Evolutionary conservation across 2,888 invertebrate species (phyloP).

Genomic region (Perizoma affinitatum): DNA sequence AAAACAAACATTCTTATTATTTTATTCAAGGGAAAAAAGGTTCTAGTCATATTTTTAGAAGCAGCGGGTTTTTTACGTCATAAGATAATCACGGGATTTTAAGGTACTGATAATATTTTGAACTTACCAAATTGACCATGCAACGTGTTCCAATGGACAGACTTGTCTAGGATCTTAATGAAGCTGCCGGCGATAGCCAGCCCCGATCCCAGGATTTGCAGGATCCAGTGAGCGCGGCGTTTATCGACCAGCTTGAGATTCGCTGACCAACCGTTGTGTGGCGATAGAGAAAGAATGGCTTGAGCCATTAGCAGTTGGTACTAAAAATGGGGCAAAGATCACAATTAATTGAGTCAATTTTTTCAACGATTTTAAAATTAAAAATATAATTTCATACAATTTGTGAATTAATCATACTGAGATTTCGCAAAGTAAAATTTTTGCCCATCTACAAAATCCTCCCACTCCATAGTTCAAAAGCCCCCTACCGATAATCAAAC

Average conservation of each 20-base stretch:
- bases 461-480: too few relatives aligned
- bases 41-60: too few relatives aligned
- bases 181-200: slow-evolving; percentile 65
- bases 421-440: too few relatives aligned
- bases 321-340: slow-evolving; percentile 46
- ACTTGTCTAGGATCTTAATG: slow-evolving; percentile 56
- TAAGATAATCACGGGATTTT: too few relatives aligned
- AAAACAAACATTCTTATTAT: too few relatives aligned
- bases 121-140: slow-evolving; percentile 63
- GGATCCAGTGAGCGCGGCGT: slow-evolving; percentile 62
- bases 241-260: slow-evolving; percentile 61
- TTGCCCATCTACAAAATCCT: too few relatives aligned
- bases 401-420: too few relatives aligned
- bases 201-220: slow-evolving; percentile 64
- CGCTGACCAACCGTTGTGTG: slow-evolving; percentile 65
- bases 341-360: not conserved
- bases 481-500: too few relatives aligned
- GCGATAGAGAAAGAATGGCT: slow-evolving; percentile 62
- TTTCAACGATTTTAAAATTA: too few relatives aligned
- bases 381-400: too few relatives aligned
- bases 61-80: too few relatives aligned
- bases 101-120: not conserved
- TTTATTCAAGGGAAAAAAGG: too few relatives aligned
- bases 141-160: slow-evolving; percentile 53
- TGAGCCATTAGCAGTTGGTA: slow-evolving; percentile 72